Percentiles rank a stretch among this genome's conserved stretches.
phyloP scores from a whole-genome alignment of 2,113 vertebrate species.

The Trematomus loennbergii region DNA sequence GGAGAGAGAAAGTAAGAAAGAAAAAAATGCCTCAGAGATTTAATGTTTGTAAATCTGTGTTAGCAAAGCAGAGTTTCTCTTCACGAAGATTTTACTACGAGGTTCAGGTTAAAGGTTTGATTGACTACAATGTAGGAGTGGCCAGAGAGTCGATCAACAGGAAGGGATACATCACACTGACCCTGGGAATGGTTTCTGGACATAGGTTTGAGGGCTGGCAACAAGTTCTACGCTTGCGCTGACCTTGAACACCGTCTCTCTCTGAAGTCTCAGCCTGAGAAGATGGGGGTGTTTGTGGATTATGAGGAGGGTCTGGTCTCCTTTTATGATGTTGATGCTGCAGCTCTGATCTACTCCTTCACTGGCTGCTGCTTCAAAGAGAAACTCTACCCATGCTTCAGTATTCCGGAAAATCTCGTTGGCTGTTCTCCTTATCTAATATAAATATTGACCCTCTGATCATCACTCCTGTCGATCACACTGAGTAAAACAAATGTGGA shows the following conservation, averaged over 20 bases:
- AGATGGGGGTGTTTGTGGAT: slow-evolving; percentile 1
- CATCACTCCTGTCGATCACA: slow-evolving; percentile 3
- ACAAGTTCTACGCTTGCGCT: not conserved
- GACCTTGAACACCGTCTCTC: not conserved
- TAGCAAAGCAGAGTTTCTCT: not conserved
- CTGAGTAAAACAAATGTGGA: not conserved
- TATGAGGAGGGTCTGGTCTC: not conserved
- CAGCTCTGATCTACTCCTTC: slow-evolving; percentile 6
- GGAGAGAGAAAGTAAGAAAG: too few species aligned
- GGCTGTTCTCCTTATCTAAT: too few species aligned
- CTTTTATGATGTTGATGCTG: slow-evolving; percentile 4
- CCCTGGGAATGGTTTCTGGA: not conserved
- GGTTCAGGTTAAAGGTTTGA: not conserved
- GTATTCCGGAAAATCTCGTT: not conserved
- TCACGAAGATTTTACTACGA: not conserved
- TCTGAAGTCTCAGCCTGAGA: not conserved
- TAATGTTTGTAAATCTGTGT: too few species aligned
- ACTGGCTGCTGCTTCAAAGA: not conserved
- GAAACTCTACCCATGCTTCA: not conserved
- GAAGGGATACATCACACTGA: not conserved
- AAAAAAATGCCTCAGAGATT: too few species aligned
- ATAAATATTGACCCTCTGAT: not conserved
- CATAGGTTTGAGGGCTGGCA: not conserved
- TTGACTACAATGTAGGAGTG: not conserved
- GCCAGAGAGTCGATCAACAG: slow-evolving; percentile 5